Conservation (phyloP, 1,140 invertebrate species). For the Thrips palmi region DNA sequence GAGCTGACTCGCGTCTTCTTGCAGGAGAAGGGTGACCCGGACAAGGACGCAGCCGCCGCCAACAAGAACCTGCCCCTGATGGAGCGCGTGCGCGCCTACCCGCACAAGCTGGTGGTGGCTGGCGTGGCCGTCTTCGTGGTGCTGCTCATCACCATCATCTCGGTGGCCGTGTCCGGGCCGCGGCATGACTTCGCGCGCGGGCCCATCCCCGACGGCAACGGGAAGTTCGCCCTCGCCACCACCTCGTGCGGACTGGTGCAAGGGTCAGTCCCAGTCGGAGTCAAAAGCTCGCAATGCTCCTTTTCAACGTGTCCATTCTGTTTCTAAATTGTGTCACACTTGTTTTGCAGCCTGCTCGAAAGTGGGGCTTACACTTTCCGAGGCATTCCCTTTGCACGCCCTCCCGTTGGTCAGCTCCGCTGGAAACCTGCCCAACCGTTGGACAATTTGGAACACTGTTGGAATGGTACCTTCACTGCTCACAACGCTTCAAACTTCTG, state of each 20-base stretch:
- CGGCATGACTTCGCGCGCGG: conserved; percentile 23
- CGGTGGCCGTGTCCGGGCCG: conserved; percentile 36
- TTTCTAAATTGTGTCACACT: conserved; percentile 7
- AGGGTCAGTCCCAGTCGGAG: conserved; percentile 31
- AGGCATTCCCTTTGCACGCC: conserved; percentile 70
- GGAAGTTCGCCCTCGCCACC: conserved; percentile 45
- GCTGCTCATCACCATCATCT: conserved; percentile 41
- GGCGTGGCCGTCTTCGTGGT: conserved; percentile 29
- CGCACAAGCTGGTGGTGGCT: conserved; percentile 10
- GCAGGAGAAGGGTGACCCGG: conserved; percentile 13
- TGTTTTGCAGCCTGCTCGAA: conserved; percentile 37
- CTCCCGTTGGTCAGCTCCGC: conserved; percentile 45
- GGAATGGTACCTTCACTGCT: conserved; percentile 52
- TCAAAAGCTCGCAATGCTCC: neutral
- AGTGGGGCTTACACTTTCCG: conserved; percentile 61
- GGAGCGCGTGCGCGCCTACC: conserved; percentile 1
- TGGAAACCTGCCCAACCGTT: conserved; percentile 51
- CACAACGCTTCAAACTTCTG: conserved; percentile 45
- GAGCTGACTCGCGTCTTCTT: neutral
- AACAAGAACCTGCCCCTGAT: neutral
- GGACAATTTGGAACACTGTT: conserved; percentile 49
- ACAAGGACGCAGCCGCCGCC: conserved; percentile 11
- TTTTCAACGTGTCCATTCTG: conserved; percentile 4
- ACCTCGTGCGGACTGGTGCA: conserved; percentile 61
- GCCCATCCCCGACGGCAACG: conserved; percentile 41